Base-by-base conservation (phyloP, 2,888 invertebrate species). In the Hypena proboscidalis region DNA sequence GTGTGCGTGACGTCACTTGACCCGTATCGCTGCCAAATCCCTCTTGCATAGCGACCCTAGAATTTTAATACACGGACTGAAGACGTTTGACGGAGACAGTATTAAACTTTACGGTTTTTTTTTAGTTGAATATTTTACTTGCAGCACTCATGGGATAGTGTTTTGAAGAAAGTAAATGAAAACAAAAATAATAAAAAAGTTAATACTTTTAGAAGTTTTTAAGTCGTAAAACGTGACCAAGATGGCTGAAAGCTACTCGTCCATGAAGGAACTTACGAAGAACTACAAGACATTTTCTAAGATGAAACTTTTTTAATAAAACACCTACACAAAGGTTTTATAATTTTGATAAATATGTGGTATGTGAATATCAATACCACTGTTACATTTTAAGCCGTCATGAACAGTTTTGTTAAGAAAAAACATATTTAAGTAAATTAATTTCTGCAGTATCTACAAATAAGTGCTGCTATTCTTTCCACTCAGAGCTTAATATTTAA, bases 1-100 rank as follows among this genome's bases (percentile, higher is more conserved):
- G 45, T 52, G 49, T 54, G 37, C 4, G 14, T 61, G 65, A 61
- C 61, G 64, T 64, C 64, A 61, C 15, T 32, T 60, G 61, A 56
- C 64, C 61, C 64, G 46, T 59, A 46, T 49, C 37, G 64, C 44
- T 64, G 60, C 61, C 64, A 64, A 61, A 38, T 56, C 41, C 52
- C 43, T 17, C 38, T 43, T 58, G 48, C 46, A 35, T 59, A 53
- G 32, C 57, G 49, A 60, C 60, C 60, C 43, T 34, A 56, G 56
- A 19, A 40, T 51, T n/a, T 48, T 31, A 39, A 33, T 42, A 31
- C 19, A 36, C 34, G 29, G 23, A 48, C 44, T 22, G 33, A 32
- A 54, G 32, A 44, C 44, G 33, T 30, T 46, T 34, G 37, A 17
- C 17, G 17, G 4, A 17, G 2, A 11, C 8, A 15, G 8, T 14